These are phyloP conservation scores for Ectemnius continuus DNA, from an alignment of 2,888 invertebrate genomes.

Conservation along the genomic window DNA sequence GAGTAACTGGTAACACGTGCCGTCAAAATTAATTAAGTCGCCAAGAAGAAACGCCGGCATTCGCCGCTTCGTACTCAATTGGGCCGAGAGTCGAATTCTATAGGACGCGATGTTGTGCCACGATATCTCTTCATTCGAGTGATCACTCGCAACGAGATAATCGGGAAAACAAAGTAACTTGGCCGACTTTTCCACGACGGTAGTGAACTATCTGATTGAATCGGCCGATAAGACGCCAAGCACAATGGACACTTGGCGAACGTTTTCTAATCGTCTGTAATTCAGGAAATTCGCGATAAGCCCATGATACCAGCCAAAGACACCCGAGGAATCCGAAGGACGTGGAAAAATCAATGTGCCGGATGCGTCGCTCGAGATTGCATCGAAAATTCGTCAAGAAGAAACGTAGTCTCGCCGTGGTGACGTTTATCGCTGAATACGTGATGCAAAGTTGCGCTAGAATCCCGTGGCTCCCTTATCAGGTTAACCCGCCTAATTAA, in stretches of 20 bases:
- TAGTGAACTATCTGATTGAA: background rate
- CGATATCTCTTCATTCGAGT: background rate
- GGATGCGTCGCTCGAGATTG: background rate
- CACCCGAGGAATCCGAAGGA: background rate
- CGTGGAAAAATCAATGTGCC: background rate
- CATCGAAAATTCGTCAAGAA: background rate
- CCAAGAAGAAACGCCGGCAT: background rate
- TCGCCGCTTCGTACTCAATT: background rate
- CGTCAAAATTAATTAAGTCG: slow-evolving; percentile 1
- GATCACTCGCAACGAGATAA: background rate
- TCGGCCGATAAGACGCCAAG: background rate
- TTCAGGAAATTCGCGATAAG: background rate
- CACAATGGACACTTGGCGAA: background rate
- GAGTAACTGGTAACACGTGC: slow-evolving; percentile 6
- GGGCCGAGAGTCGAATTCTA: background rate
- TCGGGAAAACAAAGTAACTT: background rate
- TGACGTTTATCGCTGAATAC: background rate
- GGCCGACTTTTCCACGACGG: background rate
- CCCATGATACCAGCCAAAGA: background rate
- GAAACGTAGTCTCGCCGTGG: background rate
- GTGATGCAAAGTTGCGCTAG: background rate
- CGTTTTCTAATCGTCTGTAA: background rate
- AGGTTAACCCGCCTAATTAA: slow-evolving; percentile 15
- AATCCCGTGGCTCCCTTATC: slow-evolving; percentile 15
- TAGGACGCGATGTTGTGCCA: background rate